Percentiles rank a stretch among this genome's conserved stretches.
phyloP scores from a whole-genome alignment of 2,113 vertebrate genomes.

The Haplochromis vanheusdeni region DNA sequence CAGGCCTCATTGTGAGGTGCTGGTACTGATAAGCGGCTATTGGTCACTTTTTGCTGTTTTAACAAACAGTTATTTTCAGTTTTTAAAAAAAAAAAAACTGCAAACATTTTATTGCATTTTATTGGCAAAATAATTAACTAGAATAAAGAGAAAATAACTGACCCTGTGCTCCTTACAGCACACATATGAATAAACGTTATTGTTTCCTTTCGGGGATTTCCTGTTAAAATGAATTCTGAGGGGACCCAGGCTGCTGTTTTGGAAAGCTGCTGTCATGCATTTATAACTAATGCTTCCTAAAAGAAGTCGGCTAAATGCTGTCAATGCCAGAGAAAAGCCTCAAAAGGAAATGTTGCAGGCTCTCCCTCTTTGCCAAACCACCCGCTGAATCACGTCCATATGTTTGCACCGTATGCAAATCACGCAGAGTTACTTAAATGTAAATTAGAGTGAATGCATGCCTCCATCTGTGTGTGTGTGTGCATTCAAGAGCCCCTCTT shows the following conservation, averaged over 20 bases:
- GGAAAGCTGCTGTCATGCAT: neutral
- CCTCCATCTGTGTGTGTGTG: neutral
- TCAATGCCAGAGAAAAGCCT: constrained; percentile 19
- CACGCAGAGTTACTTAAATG: neutral
- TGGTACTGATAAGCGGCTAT: neutral
- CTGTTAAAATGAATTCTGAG: neutral
- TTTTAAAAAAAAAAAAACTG: neutral
- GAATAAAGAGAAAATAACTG: neutral
- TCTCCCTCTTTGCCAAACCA: constrained; percentile 34
- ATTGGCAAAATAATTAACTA: neutral
- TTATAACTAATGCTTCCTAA: neutral
- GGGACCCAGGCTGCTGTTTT: neutral
- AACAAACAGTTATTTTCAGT: neutral
- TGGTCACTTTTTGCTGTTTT: neutral
- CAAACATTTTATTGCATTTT: neutral
- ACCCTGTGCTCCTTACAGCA: neutral
- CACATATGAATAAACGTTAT: neutral
- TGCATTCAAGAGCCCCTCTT: neutral
- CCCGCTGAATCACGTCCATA: constrained; percentile 25
- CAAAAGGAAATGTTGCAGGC: constrained; percentile 26
- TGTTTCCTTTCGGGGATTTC: neutral
- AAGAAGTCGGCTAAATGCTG: neutral
- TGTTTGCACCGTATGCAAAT: constrained; percentile 59
- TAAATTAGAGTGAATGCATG: neutral
- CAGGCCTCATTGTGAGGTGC: neutral